phyloP scores from a whole-genome alignment of 2,888 invertebrate genomes.

The Stegana nigrithorax region DNA sequence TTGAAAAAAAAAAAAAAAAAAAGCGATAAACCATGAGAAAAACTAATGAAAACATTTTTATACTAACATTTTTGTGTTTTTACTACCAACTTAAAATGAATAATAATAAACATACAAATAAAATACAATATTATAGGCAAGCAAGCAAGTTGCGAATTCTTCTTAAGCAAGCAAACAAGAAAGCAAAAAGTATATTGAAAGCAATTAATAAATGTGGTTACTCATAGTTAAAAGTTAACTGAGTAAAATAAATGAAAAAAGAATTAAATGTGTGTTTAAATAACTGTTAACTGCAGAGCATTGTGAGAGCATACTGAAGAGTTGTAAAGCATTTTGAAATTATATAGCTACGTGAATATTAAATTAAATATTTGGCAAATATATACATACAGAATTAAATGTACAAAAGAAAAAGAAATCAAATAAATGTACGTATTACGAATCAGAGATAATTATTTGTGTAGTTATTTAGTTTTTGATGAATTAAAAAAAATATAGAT shows the following conservation, averaged over 20 bases:
- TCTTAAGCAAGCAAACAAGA: no score
- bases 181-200: slow-evolving; percentile 13
- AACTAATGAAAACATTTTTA: no score
- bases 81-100: no score
- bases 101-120: slow-evolving; percentile 30
- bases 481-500: no score
- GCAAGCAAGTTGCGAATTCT: slow-evolving; percentile 24
- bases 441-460: slow-evolving; percentile 1
- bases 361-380: slow-evolving; percentile 13
- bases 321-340: slow-evolving; percentile 15
- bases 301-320: slow-evolving; percentile 2
- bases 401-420: slow-evolving; percentile 39
- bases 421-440: no score
- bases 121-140: slow-evolving; percentile 33
- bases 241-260: slow-evolving; percentile 20
- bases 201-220: slow-evolving; percentile 1
- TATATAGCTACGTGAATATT: slow-evolving; percentile 17
- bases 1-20: not conserved
- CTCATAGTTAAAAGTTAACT: slow-evolving; percentile 8
- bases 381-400: not conserved
- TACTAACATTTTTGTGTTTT: no score
- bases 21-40: not conserved
- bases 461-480: slow-evolving; percentile 11
- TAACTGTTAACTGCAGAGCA: slow-evolving; percentile 15
- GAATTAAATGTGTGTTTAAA: slow-evolving; percentile 6